Evolutionary conservation across 2,113 vertebrate genomes (phyloP).

Genomic region (Datnioides undecimradiatus): DNA sequence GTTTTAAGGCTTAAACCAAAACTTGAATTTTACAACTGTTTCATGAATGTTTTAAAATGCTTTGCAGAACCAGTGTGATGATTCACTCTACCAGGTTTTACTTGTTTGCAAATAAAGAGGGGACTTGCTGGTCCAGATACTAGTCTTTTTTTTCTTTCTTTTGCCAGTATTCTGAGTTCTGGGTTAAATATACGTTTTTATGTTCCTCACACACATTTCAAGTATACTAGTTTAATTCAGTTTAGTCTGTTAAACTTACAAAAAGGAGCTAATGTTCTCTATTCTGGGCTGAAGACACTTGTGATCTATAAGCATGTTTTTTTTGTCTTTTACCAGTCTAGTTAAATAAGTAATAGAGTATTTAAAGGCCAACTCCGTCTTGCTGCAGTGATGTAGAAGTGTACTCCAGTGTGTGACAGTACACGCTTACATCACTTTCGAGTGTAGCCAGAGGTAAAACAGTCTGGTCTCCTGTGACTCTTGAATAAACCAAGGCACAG

Average conservation of each 20-base stretch:
- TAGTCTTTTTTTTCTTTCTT: background rate
- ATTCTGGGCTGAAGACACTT: background rate
- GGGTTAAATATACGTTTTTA: background rate
- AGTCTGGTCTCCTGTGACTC: background rate
- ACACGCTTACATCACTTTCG: slow-evolving; percentile 1
- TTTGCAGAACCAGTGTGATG: slow-evolving; percentile 60
- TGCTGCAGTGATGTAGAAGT: background rate
- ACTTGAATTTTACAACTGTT: slow-evolving; percentile 76
- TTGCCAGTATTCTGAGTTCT: background rate
- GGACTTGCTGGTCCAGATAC: slow-evolving; percentile 15
- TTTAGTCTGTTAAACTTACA: background rate
- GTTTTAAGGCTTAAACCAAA: slow-evolving; percentile 65
- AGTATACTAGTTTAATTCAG: background rate
- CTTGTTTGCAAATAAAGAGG: slow-evolving; percentile 79
- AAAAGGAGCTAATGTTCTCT: background rate
- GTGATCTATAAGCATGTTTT: background rate
- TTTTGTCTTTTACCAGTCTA: background rate
- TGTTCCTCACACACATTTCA: no score
- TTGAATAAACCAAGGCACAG: background rate
- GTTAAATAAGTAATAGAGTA: background rate
- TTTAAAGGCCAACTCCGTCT: background rate
- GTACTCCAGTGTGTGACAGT: background rate
- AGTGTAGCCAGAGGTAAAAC: background rate
- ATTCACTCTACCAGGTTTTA: slow-evolving; percentile 63
- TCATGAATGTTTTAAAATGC: slow-evolving; percentile 64